Conservation (phyloP, 2,797 vertebrate species). For the Onychomys arenicola region DNA sequence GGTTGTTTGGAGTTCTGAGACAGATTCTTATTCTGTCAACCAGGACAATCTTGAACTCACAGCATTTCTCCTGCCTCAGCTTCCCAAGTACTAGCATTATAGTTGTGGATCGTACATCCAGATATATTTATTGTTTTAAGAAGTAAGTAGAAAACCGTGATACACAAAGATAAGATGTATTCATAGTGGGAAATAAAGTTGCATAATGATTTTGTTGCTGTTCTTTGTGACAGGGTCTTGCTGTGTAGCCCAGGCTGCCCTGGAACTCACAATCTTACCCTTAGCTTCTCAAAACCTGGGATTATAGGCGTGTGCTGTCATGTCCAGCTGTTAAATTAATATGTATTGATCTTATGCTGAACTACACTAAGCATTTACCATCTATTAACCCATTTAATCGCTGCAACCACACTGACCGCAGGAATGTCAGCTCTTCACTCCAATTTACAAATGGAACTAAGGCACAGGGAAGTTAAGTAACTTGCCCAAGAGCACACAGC, state of each 20-base stretch:
- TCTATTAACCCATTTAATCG: background rate
- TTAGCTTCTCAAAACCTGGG: background rate
- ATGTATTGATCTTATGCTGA: background rate
- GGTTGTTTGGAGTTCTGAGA: background rate
- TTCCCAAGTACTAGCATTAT: background rate
- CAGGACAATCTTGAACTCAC: background rate
- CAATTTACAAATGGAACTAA: conserved; percentile 46
- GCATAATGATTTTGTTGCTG: background rate
- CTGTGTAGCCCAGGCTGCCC: background rate
- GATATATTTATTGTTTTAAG: background rate
- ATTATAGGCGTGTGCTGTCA: background rate
- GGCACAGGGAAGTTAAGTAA: background rate
- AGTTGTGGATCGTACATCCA: background rate
- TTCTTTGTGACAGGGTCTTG: background rate
- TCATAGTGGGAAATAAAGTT: conserved; percentile 41
- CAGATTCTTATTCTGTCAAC: background rate
- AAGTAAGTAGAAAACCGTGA: background rate
- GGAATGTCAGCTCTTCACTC: background rate
- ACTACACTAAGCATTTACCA: background rate
- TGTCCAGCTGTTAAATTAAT: background rate
- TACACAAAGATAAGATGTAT: conserved; percentile 33
- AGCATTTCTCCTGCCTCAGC: background rate
- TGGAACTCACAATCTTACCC: background rate
- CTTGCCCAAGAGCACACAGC: background rate
- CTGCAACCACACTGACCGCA: background rate